phyloP scores from a whole-genome alignment of 2,113 vertebrate species.

The Todiramphus chloris region DNA sequence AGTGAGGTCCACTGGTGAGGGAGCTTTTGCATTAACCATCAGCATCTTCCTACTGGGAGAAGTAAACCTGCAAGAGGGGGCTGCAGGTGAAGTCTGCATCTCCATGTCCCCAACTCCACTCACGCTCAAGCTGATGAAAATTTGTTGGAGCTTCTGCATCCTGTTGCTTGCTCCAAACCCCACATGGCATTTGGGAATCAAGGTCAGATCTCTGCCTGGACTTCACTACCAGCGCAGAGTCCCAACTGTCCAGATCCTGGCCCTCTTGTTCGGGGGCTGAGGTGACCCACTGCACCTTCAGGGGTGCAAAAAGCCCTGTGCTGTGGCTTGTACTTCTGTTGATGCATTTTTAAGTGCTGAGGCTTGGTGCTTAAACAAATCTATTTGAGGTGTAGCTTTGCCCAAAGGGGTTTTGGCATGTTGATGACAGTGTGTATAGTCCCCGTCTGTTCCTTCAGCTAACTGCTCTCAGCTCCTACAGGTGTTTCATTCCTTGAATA shows the following conservation, averaged over 20 bases:
- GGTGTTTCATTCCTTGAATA: neutral
- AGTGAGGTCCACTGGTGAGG: neutral
- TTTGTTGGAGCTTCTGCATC: too few species aligned
- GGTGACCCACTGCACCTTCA: neutral
- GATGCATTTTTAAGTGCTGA: neutral
- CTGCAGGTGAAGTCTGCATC: neutral
- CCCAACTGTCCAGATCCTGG: neutral
- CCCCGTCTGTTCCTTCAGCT: neutral
- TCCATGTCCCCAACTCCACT: fast-evolving
- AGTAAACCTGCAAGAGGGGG: neutral
- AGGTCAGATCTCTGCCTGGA: neutral
- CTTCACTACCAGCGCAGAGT: neutral
- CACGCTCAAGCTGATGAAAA: neutral
- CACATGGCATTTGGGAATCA: neutral
- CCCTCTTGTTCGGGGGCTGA: neutral
- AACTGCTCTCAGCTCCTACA: neutral
- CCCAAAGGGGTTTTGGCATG: neutral
- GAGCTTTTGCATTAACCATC: neutral
- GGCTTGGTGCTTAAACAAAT: neutral
- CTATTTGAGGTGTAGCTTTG: neutral
- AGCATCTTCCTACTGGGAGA: neutral
- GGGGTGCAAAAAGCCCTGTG: neutral
- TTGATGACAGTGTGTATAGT: neutral
- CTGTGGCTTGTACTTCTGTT: neutral
- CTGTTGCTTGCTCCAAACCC: neutral